Conservation (phyloP, 2,888 invertebrate species). For the Gymnosoma rotundatum region DNA sequence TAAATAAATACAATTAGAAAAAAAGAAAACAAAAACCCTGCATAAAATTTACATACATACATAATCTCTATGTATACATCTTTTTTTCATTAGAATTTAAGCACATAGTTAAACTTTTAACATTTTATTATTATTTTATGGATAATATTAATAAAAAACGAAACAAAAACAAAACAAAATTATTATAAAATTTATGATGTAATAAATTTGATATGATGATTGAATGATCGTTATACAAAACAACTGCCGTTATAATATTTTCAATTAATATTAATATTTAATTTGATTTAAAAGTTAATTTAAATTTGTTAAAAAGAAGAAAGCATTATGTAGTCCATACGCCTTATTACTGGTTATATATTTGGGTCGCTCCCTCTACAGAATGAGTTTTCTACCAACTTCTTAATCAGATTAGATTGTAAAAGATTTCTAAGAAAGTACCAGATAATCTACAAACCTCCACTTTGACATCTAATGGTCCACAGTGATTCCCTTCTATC, state of each 20-base stretch:
- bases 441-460: too few species aligned
- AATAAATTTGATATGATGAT: slow-evolving; percentile 24
- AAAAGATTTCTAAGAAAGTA: too few species aligned
- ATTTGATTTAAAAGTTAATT: slow-evolving; percentile 53
- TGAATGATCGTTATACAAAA: neutral
- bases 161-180: slow-evolving; percentile 21
- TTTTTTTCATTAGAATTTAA: slow-evolving; percentile 79
- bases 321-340: too few species aligned
- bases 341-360: too few species aligned
- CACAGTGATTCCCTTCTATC: too few species aligned
- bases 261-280: slow-evolving; percentile 77
- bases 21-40: slow-evolving; percentile 66
- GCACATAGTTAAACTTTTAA: slow-evolving; percentile 82
- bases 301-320: too few species aligned
- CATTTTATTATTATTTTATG: slow-evolving; percentile 81
- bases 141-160: slow-evolving; percentile 75
- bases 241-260: slow-evolving; percentile 77
- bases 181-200: slow-evolving; percentile 40
- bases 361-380: too few species aligned
- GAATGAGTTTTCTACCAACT: too few species aligned
- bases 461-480: too few species aligned
- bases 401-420: too few species aligned
- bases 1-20: slow-evolving; percentile 56
- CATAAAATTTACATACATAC: slow-evolving; percentile 76
- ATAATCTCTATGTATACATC: slow-evolving; percentile 81